These are phyloP conservation scores for roundworm (Caenorhabditis elegans) DNA, from an alignment of 1,140 invertebrate species.

Conservation along the genomic window DNA sequence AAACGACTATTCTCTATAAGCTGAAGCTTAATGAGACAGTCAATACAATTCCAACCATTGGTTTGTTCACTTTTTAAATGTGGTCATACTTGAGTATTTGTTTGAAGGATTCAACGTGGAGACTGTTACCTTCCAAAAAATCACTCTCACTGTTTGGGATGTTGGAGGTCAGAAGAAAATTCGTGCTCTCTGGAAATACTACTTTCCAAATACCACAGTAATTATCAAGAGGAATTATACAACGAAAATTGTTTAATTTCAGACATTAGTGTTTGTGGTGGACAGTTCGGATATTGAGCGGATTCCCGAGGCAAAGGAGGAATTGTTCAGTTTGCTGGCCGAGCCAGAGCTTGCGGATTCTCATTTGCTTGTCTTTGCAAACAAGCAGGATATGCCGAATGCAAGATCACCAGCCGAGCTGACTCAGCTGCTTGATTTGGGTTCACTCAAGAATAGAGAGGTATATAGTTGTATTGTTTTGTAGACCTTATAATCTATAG, in stretches of 20 bases:
- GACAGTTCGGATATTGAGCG: slow-evolving; percentile 13
- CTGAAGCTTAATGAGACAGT: slow-evolving; percentile 95
- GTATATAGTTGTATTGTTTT: neutral
- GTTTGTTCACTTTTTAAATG: slow-evolving; percentile 67
- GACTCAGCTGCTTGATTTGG: neutral
- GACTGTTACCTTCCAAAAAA: slow-evolving; percentile 67
- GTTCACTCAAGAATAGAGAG: neutral
- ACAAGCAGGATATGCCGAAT: slow-evolving; percentile 7
- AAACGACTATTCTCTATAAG: slow-evolving; percentile 96
- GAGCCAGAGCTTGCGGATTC: slow-evolving; percentile 5
- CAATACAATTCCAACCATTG: slow-evolving; percentile 95
- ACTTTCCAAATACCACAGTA: slow-evolving; percentile 94
- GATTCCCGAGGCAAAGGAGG: slow-evolving; percentile 11
- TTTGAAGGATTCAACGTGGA: slow-evolving; percentile 73
- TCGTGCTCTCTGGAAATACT: slow-evolving; percentile 84
- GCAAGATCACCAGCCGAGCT: neutral
- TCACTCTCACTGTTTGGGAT: slow-evolving; percentile 76
- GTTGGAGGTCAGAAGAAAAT: slow-evolving; percentile 70
- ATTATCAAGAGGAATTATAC: neutral
- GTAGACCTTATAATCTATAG: too few relatives aligned
- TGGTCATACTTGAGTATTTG: neutral
- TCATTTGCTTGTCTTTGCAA: slow-evolving; percentile 28
- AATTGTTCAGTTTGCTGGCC: slow-evolving; percentile 6
- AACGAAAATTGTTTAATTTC: neutral
- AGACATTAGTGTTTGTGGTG: slow-evolving; percentile 29